Evolutionary conservation across 2,888 invertebrate genomes (phyloP).

Genomic region (Acheta domesticus): DNA sequence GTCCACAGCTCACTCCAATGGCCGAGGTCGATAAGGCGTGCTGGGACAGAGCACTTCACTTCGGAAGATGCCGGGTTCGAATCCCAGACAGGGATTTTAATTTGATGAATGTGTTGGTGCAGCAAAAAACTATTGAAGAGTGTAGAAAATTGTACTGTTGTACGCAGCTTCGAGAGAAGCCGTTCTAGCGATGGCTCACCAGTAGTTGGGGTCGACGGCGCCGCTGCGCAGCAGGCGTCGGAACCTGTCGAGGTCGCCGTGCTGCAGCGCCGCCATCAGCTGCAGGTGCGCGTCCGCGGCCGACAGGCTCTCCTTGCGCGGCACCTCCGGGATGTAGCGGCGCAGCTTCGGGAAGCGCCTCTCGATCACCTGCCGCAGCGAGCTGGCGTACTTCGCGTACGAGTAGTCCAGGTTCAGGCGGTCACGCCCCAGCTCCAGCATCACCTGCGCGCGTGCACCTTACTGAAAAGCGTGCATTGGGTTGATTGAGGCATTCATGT

Average conservation of each 20-base stretch:
- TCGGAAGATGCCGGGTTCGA: no score
- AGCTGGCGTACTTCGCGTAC: not conserved
- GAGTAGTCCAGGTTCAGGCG: constrained; percentile 1
- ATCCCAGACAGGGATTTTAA: no score
- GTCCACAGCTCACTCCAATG: no score
- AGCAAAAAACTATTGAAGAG: no score
- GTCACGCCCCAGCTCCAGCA: constrained; percentile 5
- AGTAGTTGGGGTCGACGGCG: not conserved
- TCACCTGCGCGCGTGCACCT: not conserved
- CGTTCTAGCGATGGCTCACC: not conserved
- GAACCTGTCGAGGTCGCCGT: constrained; percentile 55
- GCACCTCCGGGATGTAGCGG: not conserved
- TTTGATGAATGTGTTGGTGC: no score
- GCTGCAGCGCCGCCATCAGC: constrained; percentile 53
- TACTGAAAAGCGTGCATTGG: no score
- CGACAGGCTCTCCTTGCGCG: not conserved
- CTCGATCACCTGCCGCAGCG: not conserved
- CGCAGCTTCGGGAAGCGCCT: not conserved
- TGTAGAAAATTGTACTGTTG: no score
- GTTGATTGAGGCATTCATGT: no score
- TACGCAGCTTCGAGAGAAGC: no score
- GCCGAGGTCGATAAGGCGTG: no score
- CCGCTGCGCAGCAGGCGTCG: constrained; percentile 48
- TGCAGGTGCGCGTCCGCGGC: constrained; percentile 43
- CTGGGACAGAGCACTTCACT: no score